Evolutionary conservation across 2,797 vertebrate species (phyloP), one percentile per base, ranked within the genome.

Genomic region (Brachymystax lenok): DNA sequence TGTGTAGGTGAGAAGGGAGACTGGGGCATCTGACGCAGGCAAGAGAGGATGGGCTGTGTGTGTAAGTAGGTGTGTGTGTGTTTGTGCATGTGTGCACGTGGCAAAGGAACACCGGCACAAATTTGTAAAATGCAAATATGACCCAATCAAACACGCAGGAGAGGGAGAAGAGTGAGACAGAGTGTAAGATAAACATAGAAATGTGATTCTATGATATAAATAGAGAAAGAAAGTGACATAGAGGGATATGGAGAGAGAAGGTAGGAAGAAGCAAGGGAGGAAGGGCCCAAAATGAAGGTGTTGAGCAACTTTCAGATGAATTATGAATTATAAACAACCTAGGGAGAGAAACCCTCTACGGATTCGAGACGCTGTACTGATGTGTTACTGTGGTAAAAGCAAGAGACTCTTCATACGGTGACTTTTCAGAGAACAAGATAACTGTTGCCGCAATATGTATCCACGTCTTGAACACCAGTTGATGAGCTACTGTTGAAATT

Each of bases 91-190:
- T 59, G n/a, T 6, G 52, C 19, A 2, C 19, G 17, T n/a, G 19
- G 1, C 35, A 35, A 35, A 35, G 73, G 74, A 78, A 77, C 82
- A 75, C 72, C 61, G 69, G 40, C 51, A 13, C 79, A 80, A 80
- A 84, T 83, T 84, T 86, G 81, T 84, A 79, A 79, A 61, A 86
- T 83, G 85, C 81, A 84, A 84, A 86, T 86, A 76, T 69, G 77
- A 40, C 77, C 77, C 69, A 74, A 79, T 81, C 78, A 75, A 76
- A 71, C 66, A 79, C 74, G 69, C 67, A 74, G 64, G 67, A 59
- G 27, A 33, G 30, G 12, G n/a, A 12, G 30, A 4, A 59, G 54
- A 73, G 71, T 5, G 71, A 71, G 67, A 75, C 46, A 40, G 52
- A 74, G 72, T 28, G 51, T 76, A 50, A 66, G 3, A 72, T 13